Percentiles rank a stretch among this genome's conserved stretches.
These are phyloP conservation scores for Eunapius fragilis DNA, from an alignment of 37 sponge, comb jelly and placozoan genomes.

Conservation along the genomic window DNA sequence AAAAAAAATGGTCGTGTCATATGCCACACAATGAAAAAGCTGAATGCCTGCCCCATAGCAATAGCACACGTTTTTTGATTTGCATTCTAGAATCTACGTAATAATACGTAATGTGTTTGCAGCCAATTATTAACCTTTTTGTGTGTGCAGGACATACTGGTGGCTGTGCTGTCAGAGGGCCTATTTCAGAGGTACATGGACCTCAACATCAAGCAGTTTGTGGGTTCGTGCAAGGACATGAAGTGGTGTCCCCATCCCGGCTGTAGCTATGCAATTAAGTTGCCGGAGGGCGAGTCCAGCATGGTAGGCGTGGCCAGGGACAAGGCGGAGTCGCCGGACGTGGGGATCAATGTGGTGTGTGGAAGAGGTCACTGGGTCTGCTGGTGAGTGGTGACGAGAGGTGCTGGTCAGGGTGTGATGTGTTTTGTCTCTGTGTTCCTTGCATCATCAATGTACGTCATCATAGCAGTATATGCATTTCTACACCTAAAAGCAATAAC, in stretches of 20 bases:
- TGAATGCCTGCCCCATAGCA: no score
- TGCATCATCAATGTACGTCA: no score
- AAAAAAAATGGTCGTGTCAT: no score
- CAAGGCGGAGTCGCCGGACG: not conserved
- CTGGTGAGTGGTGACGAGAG: slow-evolving; percentile 73
- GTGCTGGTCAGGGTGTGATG: no score
- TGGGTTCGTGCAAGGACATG: slow-evolving; percentile 73
- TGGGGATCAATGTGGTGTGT: slow-evolving; percentile 76
- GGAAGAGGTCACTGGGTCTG: slow-evolving; percentile 80
- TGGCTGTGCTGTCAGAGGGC: slow-evolving; percentile 60
- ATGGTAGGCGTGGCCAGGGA: not conserved
- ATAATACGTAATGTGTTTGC: no score
- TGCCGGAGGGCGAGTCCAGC: not conserved
- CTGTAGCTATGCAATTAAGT: slow-evolving; percentile 43
- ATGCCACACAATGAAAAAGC: no score
- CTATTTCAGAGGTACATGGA: slow-evolving; percentile 68
- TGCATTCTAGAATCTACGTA: no score
- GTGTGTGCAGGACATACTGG: slow-evolving; percentile 60
- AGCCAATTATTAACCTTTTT: not conserved
- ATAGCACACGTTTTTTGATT: no score
- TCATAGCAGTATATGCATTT: no score
- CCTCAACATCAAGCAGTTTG: slow-evolving; percentile 80
- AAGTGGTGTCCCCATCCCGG: slow-evolving; percentile 91
- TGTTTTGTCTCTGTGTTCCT: no score
- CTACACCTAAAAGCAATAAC: no score